A percentile compares a stretch with the other conserved stretches of the same genome.
phyloP scores from a whole-genome alignment of 1,140 invertebrate species.

The Caerostris darwini region DNA sequence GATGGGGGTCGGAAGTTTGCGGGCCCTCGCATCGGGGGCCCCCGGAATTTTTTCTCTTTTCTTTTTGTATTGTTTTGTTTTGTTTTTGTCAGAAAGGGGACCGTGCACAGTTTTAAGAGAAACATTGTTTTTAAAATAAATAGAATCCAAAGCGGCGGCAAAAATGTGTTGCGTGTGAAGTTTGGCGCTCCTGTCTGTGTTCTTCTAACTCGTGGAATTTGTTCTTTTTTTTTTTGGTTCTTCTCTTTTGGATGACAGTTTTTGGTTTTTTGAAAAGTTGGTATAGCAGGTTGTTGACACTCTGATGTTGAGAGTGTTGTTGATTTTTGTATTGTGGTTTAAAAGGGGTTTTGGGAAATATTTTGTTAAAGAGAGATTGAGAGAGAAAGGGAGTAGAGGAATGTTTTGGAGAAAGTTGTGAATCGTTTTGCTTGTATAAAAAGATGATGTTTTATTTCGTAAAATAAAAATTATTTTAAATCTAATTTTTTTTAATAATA shows the following conservation, averaged over 20 bases:
- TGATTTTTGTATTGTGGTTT: not conserved
- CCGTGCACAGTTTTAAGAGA: not conserved
- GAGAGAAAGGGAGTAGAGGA: not conserved
- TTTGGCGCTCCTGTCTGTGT: not conserved
- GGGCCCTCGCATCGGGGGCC: too few species aligned
- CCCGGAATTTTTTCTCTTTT: not conserved
- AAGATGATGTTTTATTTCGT: not conserved
- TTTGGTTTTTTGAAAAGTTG: not conserved
- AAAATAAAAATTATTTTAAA: too few species aligned
- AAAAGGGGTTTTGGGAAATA: not conserved
- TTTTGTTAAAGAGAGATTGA: not conserved
- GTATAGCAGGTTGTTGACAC: not conserved
- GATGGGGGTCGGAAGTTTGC: not conserved
- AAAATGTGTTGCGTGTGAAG: not conserved
- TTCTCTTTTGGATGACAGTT: not conserved
- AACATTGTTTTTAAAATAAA: constrained; percentile 53
- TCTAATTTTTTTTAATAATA: too few species aligned
- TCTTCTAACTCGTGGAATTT: not conserved
- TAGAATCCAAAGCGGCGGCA: not conserved
- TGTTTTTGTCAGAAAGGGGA: constrained; percentile 16
- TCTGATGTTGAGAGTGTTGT: not conserved
- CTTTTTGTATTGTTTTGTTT: not conserved
- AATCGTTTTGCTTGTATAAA: not conserved
- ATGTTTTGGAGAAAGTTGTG: not conserved
- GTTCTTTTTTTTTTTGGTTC: too few species aligned